Evolutionary conservation across 2,888 invertebrate species (phyloP), one percentile per base, ranked within the genome.

Genomic region (Tridacna gigas): DNA sequence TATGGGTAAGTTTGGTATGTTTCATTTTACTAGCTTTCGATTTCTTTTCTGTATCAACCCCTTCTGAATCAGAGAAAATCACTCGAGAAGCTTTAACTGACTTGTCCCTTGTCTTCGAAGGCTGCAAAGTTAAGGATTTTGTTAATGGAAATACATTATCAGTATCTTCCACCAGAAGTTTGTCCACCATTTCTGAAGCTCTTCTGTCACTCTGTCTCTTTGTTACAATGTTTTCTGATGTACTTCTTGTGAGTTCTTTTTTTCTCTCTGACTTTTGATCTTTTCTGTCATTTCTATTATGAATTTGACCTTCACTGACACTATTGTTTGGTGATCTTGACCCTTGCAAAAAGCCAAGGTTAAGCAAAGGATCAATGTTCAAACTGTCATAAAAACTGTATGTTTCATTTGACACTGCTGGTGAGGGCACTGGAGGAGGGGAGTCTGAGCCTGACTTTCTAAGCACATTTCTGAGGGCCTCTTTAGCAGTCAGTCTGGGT

Each of bases 371-470:
- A 61, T 92, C 93, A 83, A 82, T 89, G 63, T 88, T 89, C 0
- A 88, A 66, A 48, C 86, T 88, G 69, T 89, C 88, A 77, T 91
- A 90, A 22, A 92, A 86, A 74, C 90, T 90, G 51, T 88, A 90
- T 60, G 20, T 22, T 37, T 77, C 47, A 13, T 82, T 74, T 15
- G 63, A 26, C 11, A 76, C 63, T 3, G 74, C 56, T 4, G 76
- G 80, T 5, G 82, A 61, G 12, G 82, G 77, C 3, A 71, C 66
- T 4, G 79, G 73, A 7, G 88, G 67, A 15, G 85, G 80, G 0
- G 90, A 90, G 13, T 90, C 88, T 0, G 89, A 88, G 15, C 91
- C 91, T 28, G 92, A 92, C 74, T 92, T 92, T 63, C 89, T 84
- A 11, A 93, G 79, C 15, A 92, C 92, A 18, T 86, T 85, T 63